Evolutionary conservation across 2,113 vertebrate species (phyloP), one percentile per base, ranked within the genome.

Genomic region (Sapajus apella): DNA sequence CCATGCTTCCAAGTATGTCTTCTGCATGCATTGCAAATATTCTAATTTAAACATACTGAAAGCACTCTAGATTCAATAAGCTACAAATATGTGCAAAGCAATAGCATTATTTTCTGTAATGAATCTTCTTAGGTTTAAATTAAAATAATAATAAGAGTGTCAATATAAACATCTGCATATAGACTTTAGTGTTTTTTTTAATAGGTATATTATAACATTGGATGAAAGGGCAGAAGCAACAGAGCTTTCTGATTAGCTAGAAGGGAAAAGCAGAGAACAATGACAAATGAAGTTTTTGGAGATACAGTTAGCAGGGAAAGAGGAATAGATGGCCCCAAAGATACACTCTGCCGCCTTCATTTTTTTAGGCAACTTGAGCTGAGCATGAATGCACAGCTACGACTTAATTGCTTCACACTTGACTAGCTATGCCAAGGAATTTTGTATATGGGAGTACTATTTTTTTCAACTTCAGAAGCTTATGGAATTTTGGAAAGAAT

Each of bases 351-450:
- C 20, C 23, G 11, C 3, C 18, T 93, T 86, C 20, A 23, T 47
- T 21, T 43, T 30, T 80, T 86, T 35, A 50, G 52, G 16, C 32
- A 89, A 32, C 61, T 80, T 95, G 32, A 93, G 4, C 76, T 86
- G 79, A 35, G 47, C 55, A 55, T 64, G 61, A 81, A 70, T 84
- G 9, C 17, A 32, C 3, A 37, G 1, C 37, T 91, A 14, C 32
- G 35, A 94, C 12, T 95, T 90, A 84, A 79, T 80, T 92, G 14
- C 3, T 85, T 97, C 25, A 68, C 58, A 83, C 27, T 91, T 87
- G 55, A 94, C 30, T 77, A 75, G 7, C 47, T 20, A 94, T 56
- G 21, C 32, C 32, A 81, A 90, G 55, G 85, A 56, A 77, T 66
- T 94, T 87, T 90, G 6, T 90, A 80, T 86, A 90, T n/a, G 13